Conservation (phyloP, 2,113 vertebrate species). For the Cnemophilus loriae region DNA sequence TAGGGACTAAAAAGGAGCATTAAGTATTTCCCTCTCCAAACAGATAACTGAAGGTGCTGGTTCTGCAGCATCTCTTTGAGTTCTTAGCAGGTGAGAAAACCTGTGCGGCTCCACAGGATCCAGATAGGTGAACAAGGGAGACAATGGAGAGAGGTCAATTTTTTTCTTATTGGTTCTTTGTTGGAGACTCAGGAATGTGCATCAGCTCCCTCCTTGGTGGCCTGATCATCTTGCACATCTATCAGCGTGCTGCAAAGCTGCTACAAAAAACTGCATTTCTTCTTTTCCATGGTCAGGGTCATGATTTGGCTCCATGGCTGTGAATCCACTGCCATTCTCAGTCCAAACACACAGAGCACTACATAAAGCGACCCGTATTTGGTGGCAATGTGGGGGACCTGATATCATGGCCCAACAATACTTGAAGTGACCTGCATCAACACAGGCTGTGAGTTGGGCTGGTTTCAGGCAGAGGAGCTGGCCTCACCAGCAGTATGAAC, state of each 20-base stretch:
- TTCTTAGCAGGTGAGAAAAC: background rate
- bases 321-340: background rate
- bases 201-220: background rate
- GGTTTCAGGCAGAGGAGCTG: background rate
- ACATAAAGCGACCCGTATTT: background rate
- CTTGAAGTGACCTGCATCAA: background rate
- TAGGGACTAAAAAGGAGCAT: background rate
- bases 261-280: background rate
- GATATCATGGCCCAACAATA: background rate
- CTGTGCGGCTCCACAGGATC: background rate
- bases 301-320: background rate
- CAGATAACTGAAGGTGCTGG: rapidly evolving
- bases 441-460: background rate
- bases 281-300: background rate
- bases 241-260: background rate
- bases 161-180: background rate
- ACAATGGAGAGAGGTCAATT: background rate
- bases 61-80: background rate
- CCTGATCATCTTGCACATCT: background rate
- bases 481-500: background rate
- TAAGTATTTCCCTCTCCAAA: background rate
- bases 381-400: background rate
- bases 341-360: background rate
- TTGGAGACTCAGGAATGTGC: background rate
- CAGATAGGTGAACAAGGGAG: background rate